Evolutionary conservation across 2,113 vertebrate genomes (phyloP).

Genomic region (Tympanuchus pallidicinctus): DNA sequence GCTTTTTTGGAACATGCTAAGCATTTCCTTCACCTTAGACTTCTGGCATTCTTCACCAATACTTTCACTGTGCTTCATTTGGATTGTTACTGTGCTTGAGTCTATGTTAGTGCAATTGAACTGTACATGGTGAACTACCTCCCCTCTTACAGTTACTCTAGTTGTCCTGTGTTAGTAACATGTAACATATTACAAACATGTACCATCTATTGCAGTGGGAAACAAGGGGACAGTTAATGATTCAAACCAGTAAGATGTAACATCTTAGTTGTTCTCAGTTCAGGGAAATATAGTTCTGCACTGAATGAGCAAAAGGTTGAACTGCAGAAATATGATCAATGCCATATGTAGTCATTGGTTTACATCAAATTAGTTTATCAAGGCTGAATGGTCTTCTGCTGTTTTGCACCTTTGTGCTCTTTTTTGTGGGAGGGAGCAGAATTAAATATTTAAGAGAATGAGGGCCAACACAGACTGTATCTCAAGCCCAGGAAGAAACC

Average conservation of each 20-base stretch:
- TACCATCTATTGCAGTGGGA: neutral
- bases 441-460: neutral
- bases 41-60: neutral
- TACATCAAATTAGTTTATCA: neutral
- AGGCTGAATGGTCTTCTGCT: neutral
- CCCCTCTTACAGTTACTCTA: neutral
- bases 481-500: neutral
- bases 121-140: neutral
- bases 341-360: neutral
- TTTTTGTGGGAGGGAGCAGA: neutral
- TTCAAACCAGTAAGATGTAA: neutral
- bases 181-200: too few relatives aligned
- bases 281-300: neutral
- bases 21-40: neutral
- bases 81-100: neutral
- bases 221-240: neutral
- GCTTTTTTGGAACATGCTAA: neutral
- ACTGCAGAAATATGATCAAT: neutral
- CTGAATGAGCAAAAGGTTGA: neutral
- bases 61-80: neutral
- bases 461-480: neutral
- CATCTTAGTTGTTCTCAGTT: neutral
- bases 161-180: neutral
- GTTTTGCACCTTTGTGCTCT: neutral
- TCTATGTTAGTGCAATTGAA: fast-evolving